Evolutionary conservation across 2,888 invertebrate genomes (phyloP), one percentile per base, ranked within the genome.

Genomic region (Cistogaster globosa): DNA sequence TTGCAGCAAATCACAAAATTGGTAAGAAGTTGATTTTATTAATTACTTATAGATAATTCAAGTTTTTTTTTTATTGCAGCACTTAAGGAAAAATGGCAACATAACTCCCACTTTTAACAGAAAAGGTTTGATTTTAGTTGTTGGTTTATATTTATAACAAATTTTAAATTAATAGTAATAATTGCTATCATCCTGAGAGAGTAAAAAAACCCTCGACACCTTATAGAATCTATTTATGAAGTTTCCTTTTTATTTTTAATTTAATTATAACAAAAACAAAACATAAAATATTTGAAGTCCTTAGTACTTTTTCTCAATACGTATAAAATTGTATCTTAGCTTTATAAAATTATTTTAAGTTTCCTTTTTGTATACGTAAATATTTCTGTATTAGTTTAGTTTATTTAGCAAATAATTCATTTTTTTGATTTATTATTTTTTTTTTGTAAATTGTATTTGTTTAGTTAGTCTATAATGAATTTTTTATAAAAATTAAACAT

Each of bases 71-170:
- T 18, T 48, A 8, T 74, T 79, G 8, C n/a, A 80, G 80, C 72
- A 80, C 80, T 18, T 67, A 36, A 51, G n/a, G n/a, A n/a, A n/a
- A n/a, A n/a, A n/a, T n/a, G n/a, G n/a, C n/a, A n/a, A n/a, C n/a
- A n/a, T n/a, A n/a, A n/a, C n/a, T n/a, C n/a, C n/a, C n/a, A n/a
- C n/a, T n/a, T n/a, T n/a, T n/a, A n/a, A n/a, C n/a, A n/a, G n/a
- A n/a, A 72, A 80, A 80, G 80, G 80, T 80, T 80, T 80, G 80
- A 67, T 58, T 58, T 72, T 36, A 63, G 55, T 45, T 65, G 57
- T 48, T 51, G 45, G 12, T 36, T 62, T 51, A 22, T 68, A 67
- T 51, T 22, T 68, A n/a, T 42, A 48, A 68, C 53, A 20, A 68
- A 26, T 42, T 77, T 53, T 12, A 65, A 68, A 77, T 77, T 60